A percentile compares a stretch with the other conserved stretches of the same genome.
Evolutionary conservation across 2,888 invertebrate species (phyloP).

Genomic region (Agrypnus murinus): DNA sequence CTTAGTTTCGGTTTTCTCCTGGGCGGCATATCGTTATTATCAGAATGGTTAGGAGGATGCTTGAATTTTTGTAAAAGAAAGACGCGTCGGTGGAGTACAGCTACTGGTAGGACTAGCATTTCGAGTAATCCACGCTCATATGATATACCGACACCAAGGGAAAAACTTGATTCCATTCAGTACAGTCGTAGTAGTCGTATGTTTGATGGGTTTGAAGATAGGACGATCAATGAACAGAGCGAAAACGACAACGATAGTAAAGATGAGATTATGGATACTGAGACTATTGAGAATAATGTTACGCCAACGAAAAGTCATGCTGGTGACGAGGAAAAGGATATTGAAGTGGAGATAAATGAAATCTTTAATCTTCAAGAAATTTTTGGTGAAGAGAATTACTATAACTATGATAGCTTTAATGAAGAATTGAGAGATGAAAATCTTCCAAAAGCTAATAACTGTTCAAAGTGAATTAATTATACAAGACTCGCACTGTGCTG

Average conservation of each 20-base stretch:
- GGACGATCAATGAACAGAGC: conserved; percentile 30
- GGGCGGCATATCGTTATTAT: conserved; percentile 77
- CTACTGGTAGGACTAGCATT: conserved; percentile 57
- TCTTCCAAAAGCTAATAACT: too few relatives aligned
- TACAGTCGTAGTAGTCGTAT: conserved; percentile 34
- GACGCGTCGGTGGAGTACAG: conserved; percentile 52
- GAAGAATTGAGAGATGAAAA: conserved; percentile 37
- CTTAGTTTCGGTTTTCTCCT: conserved; percentile 81
- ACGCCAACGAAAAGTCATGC: not conserved
- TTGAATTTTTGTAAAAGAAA: conserved; percentile 74
- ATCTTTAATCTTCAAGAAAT: conserved; percentile 61
- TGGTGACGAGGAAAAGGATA: conserved; percentile 40
- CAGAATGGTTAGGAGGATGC: conserved; percentile 83
- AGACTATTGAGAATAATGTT: not conserved
- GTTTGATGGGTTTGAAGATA: conserved; percentile 28
- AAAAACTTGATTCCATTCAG: conserved; percentile 58
- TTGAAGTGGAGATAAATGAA: conserved; percentile 60
- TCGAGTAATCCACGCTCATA: conserved; percentile 65
- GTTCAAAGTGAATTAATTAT: too few relatives aligned
- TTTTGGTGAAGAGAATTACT: conserved; percentile 59
- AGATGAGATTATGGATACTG: conserved; percentile 19
- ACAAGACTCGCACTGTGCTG: too few relatives aligned
- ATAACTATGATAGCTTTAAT: conserved; percentile 6
- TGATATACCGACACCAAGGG: conserved; percentile 62
- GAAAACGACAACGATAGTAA: conserved; percentile 29